Evolutionary conservation across 2,797 vertebrate genomes (phyloP).

Genomic region (Psittacula echo): DNA sequence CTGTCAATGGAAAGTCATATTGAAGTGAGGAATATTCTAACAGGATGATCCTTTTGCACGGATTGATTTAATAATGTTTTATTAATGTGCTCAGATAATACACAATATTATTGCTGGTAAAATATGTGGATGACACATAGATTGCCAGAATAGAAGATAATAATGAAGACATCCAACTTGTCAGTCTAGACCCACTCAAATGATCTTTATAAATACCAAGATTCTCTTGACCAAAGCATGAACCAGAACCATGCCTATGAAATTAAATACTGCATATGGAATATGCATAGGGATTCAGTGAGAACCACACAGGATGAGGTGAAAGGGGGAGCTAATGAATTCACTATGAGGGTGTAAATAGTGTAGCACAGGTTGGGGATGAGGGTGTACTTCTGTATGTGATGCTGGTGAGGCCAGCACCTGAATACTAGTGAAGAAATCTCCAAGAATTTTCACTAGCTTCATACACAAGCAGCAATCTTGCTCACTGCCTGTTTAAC

Average conservation of each 20-base stretch:
- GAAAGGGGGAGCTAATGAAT: background rate
- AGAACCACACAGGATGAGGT: background rate
- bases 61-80: conserved; percentile 45
- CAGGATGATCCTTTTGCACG: background rate
- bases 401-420: background rate
- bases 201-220: background rate
- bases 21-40: conserved; percentile 14
- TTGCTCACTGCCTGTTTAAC: background rate
- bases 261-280: background rate
- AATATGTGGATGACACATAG: background rate
- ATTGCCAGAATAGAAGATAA: background rate
- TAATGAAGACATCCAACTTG: background rate
- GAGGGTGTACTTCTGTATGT: background rate
- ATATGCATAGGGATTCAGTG: background rate
- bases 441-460: background rate
- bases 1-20: background rate
- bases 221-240: background rate
- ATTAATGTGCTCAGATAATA: conserved; percentile 32
- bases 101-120: background rate
- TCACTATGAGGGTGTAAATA: background rate
- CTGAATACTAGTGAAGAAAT: background rate
- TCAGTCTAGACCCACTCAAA: background rate
- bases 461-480: background rate
- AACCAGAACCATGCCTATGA: background rate
- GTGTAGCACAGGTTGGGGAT: background rate